phyloP scores from a whole-genome alignment of 2,113 vertebrate species.

The Phainopepla nitens region DNA sequence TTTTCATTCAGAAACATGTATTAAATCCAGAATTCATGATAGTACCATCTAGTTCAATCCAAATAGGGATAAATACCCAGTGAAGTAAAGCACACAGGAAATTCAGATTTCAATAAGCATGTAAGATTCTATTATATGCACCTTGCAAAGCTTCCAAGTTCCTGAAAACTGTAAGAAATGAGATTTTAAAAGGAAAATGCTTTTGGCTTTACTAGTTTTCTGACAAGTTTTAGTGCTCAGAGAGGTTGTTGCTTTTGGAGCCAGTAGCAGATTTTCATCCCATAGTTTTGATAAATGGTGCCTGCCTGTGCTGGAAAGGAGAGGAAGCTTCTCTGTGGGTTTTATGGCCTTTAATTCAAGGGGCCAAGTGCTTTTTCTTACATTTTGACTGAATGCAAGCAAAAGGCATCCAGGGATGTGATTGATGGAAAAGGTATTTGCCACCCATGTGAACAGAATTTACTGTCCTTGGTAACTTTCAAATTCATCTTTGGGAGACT shows the following conservation, averaged over 20 bases:
- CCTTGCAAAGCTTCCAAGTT: background rate
- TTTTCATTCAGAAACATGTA: background rate
- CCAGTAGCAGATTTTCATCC: background rate
- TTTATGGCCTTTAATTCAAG: background rate
- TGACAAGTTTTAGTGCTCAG: background rate
- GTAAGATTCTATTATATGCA: background rate
- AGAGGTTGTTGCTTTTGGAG: background rate
- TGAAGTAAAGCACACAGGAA: background rate
- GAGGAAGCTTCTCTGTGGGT: background rate
- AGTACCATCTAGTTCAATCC: background rate
- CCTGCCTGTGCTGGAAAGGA: background rate
- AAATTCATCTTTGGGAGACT: background rate
- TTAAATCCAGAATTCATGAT: background rate
- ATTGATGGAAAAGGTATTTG: background rate
- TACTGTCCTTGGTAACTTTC: background rate
- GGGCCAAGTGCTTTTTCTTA: background rate
- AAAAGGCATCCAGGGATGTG: background rate
- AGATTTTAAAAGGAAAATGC: background rate
- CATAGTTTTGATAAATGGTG: background rate
- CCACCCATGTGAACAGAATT: background rate
- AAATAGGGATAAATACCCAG: background rate
- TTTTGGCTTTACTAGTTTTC: background rate
- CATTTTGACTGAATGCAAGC: background rate
- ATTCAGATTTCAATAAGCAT: background rate
- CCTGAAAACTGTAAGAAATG: background rate